Evolutionary conservation across 2,888 invertebrate species (phyloP), one percentile per base, ranked within the genome.

Genomic region (Lasioglossum zephyrum): DNA sequence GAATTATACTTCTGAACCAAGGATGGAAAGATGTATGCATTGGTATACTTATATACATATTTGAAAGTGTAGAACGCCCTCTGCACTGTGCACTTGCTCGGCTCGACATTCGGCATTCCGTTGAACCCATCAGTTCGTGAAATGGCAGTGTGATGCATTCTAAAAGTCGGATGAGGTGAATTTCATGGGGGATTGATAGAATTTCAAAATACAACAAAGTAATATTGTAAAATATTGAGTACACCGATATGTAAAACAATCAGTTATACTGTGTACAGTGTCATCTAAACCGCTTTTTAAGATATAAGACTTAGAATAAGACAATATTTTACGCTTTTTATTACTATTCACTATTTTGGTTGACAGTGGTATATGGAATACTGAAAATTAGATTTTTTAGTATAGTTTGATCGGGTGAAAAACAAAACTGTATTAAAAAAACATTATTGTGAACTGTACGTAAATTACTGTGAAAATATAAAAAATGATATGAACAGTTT

Each of bases 141-240:
- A 92, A 92, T 92, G 92, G 92, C 90, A 92, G 92, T 89, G 86
- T 76, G 80, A 79, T 87, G 77, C 39, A 82, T 81, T 85, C 72
- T 73, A 74, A 53, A 53, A 73, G 44, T 49, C 73, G 77, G 57
- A 78, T 81, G 78, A 87, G 74, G 77, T 85, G 76, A 79, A 77
- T 82, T 82, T 36, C 36, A 60, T 78, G 63, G 75, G 57, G 39
- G 60, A 77, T 76, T 73, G 66, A 81, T 89, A 75, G 44, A 81
- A 47, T 82, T 82, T 74, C 44, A 79, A 87, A 77, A 84, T n/a
- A 82, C 39, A 76, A 81, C 77, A 75, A 49, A 75, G 60, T 73
- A 60, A 57, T 60, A 75, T 13, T 78, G 31, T 78, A 81, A 77
- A 85, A 73, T 81, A 73, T 69, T 49, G 13, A 73, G 60, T 16